These are phyloP conservation scores for Emydocephalus ijimae DNA, from an alignment of 2,113 vertebrate species.

Conservation along the genomic window DNA sequence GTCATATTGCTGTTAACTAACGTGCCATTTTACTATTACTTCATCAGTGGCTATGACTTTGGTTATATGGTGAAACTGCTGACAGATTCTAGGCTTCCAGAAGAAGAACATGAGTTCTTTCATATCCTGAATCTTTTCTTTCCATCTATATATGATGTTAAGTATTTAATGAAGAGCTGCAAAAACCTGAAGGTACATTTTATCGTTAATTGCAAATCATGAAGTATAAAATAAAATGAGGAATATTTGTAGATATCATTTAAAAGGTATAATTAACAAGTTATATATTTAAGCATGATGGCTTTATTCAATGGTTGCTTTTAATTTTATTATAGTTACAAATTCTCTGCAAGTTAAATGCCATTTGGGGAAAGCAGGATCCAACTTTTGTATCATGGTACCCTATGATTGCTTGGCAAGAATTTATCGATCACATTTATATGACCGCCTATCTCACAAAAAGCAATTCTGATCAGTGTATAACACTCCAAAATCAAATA, in stretches of 20 bases:
- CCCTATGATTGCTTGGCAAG: not conserved
- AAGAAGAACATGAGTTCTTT: slow-evolving; percentile 97
- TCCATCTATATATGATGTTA: slow-evolving; percentile 96
- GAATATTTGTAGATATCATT: not conserved
- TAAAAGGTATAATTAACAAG: not conserved
- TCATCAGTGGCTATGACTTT: slow-evolving; percentile 91
- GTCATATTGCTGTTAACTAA: not conserved
- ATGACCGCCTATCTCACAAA: not conserved
- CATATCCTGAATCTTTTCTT: slow-evolving; percentile 98
- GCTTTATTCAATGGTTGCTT: not conserved
- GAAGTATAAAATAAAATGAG: not conserved
- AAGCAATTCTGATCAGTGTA: not conserved
- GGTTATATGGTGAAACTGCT: slow-evolving; percentile 97
- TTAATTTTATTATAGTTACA: not conserved
- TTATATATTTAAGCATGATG: not conserved
- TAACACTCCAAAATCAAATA: not conserved
- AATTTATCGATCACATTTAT: not conserved
- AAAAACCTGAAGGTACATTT: slow-evolving; percentile 94
- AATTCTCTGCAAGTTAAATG: not conserved
- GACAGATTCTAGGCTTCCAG: slow-evolving; percentile 91
- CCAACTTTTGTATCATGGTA: not conserved
- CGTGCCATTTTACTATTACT: slow-evolving; percentile 25
- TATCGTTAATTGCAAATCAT: not conserved
- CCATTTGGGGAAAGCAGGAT: not conserved
- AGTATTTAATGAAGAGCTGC: slow-evolving; percentile 99